phyloP scores from a whole-genome alignment of 2,888 invertebrate species.

The Ernsta delagoae region DNA sequence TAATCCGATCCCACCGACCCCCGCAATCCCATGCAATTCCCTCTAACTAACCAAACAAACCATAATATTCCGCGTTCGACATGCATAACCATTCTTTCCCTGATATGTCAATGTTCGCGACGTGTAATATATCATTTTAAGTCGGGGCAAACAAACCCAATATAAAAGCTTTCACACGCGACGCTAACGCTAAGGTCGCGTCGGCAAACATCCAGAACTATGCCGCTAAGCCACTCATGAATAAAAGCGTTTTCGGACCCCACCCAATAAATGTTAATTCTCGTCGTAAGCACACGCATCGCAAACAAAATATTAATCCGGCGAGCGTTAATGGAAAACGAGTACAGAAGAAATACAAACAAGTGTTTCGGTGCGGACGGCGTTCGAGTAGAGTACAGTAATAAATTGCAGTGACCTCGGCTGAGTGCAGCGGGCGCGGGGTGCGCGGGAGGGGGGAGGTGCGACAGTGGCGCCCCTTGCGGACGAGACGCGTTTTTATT shows the following conservation, averaged over 20 bases:
- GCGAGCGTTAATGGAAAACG: slow-evolving; percentile 81
- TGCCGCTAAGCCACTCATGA: slow-evolving; percentile 82
- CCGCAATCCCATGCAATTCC: slow-evolving; percentile 43
- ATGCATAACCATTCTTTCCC: slow-evolving; percentile 70
- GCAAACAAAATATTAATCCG: slow-evolving; percentile 84
- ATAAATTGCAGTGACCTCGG: no score
- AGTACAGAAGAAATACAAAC: slow-evolving; percentile 77
- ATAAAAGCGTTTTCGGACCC: slow-evolving; percentile 79
- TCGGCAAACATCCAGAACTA: slow-evolving; percentile 81
- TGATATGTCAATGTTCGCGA: slow-evolving; percentile 77
- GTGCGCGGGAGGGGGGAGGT: slow-evolving; percentile 47
- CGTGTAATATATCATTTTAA: slow-evolving; percentile 82
- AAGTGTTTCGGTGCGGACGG: slow-evolving; percentile 60
- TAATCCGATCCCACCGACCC: slow-evolving; percentile 50
- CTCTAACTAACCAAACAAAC: slow-evolving; percentile 63
- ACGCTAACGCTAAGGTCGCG: slow-evolving; percentile 55
- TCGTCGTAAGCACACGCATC: slow-evolving; percentile 78
- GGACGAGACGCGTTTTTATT: slow-evolving; percentile 65
- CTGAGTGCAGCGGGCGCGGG: slow-evolving; percentile 46
- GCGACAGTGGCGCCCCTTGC: slow-evolving; percentile 51
- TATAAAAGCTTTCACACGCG: slow-evolving; percentile 82
- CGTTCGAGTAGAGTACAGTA: slow-evolving; percentile 59
- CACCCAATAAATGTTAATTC: slow-evolving; percentile 84
- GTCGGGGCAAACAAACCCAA: slow-evolving; percentile 78
- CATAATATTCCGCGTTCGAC: slow-evolving; percentile 63